A percentile compares a stretch with the other conserved stretches of the same genome.
Conservation (phyloP, 1,140 invertebrate species). For the Aphis gossypii region DNA sequence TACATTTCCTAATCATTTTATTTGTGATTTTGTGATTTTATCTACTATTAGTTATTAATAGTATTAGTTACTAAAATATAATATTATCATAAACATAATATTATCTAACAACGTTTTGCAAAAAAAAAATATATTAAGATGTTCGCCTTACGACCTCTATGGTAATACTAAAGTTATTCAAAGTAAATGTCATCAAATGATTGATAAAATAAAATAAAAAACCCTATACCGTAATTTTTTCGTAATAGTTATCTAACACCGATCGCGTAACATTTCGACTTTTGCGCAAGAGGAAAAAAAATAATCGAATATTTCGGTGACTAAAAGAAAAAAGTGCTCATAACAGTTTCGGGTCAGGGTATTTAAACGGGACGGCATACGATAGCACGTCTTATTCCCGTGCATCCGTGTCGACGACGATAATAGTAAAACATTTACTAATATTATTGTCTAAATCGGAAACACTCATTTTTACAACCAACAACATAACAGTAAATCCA, state of each 20-base stretch:
- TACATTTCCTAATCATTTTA: not conserved
- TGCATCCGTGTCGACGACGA: not conserved
- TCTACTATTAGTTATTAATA: not conserved
- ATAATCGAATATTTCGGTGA: not conserved
- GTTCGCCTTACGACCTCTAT: not conserved
- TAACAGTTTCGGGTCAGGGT: not conserved
- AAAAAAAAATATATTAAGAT: not conserved
- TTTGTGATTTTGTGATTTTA: not conserved
- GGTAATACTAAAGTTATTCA: not conserved
- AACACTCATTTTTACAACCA: too few relatives aligned
- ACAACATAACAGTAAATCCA: not conserved
- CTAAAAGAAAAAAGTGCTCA: not conserved
- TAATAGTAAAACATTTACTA: not conserved
- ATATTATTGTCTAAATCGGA: not conserved
- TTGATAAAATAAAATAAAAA: not conserved
- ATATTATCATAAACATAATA: not conserved
- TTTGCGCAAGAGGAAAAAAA: not conserved
- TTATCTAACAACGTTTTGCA: not conserved
- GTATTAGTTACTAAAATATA: not conserved
- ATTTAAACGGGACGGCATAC: not conserved
- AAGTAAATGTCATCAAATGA: not conserved
- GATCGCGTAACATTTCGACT: not conserved
- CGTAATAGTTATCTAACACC: not conserved
- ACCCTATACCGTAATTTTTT: not conserved
- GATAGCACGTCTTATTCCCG: not conserved